A percentile compares a stretch with the other conserved stretches of the same genome.
phyloP scores from a whole-genome alignment of 1,140 invertebrate species.

The Ips nitidus region DNA sequence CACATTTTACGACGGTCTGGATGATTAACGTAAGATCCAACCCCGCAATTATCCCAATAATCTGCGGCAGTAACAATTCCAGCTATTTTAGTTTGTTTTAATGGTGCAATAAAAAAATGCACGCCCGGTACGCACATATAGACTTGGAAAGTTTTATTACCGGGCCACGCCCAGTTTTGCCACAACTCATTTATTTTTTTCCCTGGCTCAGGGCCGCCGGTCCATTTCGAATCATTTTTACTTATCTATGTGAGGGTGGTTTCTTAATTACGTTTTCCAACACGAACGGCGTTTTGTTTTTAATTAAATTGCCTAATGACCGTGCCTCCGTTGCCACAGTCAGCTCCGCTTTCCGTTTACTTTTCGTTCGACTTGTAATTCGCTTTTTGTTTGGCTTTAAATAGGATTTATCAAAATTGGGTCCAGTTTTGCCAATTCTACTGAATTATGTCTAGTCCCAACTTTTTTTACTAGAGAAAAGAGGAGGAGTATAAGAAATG shows the following conservation, averaged over 20 bases:
- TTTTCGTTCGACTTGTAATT: too few relatives aligned
- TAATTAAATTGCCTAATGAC: slow-evolving; percentile 5
- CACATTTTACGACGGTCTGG: too few relatives aligned
- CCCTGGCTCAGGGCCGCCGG: background rate
- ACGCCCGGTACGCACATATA: background rate
- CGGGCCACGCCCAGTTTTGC: slow-evolving; percentile 19
- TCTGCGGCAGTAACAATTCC: too few relatives aligned
- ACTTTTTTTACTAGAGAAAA: too few relatives aligned
- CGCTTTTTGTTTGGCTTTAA: too few relatives aligned
- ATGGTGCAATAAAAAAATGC: slow-evolving; percentile 11
- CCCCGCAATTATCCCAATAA: too few relatives aligned
- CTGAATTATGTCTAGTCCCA: too few relatives aligned
- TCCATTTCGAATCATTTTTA: slow-evolving; percentile 4
- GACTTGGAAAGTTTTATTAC: slow-evolving; percentile 17
- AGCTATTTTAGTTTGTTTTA: slow-evolving; percentile 6
- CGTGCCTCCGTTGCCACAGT: background rate
- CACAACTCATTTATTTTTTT: slow-evolving; percentile 31
- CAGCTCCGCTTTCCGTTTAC: too few relatives aligned
- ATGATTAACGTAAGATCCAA: too few relatives aligned
- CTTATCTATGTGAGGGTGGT: slow-evolving; percentile 5
- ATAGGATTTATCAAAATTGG: too few relatives aligned
- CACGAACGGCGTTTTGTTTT: slow-evolving; percentile 1
- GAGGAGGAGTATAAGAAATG: too few relatives aligned
- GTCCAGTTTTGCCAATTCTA: too few relatives aligned
- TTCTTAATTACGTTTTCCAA: slow-evolving; percentile 5